Evolutionary conservation across 2,888 invertebrate species (phyloP).

Genomic region (Adineta ricciae): DNA sequence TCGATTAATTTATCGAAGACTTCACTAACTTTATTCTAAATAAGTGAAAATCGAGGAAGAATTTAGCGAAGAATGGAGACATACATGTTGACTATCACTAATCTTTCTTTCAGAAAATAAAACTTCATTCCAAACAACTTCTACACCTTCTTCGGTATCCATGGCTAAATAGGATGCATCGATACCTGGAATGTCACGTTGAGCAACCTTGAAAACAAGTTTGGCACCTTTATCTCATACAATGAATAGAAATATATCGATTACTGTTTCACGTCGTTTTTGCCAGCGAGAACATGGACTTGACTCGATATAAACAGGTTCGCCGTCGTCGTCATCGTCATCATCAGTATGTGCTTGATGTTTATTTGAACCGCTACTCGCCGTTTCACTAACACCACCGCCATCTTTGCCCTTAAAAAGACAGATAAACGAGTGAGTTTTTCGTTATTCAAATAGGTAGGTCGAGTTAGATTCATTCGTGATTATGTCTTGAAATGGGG

Average conservation of each 20-base stretch:
- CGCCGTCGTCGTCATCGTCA: constrained; percentile 80
- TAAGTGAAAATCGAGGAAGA: constrained; percentile 21
- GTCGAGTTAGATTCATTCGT: neutral
- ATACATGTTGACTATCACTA: constrained; percentile 25
- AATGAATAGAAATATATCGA: neutral
- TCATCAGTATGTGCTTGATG: constrained; percentile 39
- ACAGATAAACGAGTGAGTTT: too few relatives aligned
- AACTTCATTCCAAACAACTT: constrained; percentile 93
- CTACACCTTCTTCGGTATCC: constrained; percentile 99
- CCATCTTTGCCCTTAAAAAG: neutral
- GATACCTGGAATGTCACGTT: constrained; percentile 96
- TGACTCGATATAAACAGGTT: constrained; percentile 95
- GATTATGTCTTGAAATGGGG: neutral
- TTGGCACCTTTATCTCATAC: too few relatives aligned
- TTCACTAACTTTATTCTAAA: constrained; percentile 77
- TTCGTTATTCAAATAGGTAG: neutral
- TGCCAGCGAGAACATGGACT: constrained; percentile 98
- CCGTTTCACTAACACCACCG: neutral
- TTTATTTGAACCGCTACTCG: neutral
- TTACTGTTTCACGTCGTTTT: constrained; percentile 80
- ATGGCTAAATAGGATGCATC: constrained; percentile 97
- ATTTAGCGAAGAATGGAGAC: too few relatives aligned
- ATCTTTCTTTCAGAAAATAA: constrained; percentile 59
- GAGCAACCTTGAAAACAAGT: constrained; percentile 76
- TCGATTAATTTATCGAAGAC: constrained; percentile 96